Conservation (phyloP, 2,888 invertebrate species). For the Tetropium fuscum region DNA sequence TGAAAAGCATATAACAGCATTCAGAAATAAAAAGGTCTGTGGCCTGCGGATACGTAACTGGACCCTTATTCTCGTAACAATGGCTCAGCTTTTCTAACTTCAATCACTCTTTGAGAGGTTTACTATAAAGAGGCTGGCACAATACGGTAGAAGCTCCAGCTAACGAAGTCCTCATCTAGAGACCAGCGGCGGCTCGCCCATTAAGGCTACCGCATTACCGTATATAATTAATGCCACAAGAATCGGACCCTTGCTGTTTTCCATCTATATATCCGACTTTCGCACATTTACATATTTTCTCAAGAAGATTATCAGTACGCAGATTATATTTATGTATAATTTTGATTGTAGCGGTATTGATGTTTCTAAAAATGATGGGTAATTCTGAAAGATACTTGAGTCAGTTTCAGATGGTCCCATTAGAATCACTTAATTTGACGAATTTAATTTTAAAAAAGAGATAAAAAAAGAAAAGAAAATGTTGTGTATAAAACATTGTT, state of each 20-base stretch:
- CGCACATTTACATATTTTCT: too few species aligned
- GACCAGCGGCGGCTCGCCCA: constrained; percentile 6
- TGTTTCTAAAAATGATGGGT: too few species aligned
- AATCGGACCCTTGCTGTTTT: neutral
- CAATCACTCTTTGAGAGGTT: constrained; percentile 36
- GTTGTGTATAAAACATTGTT: too few species aligned
- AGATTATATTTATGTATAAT: too few species aligned
- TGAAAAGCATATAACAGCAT: constrained; percentile 8
- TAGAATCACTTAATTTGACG: too few species aligned
- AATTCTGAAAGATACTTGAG: too few species aligned
- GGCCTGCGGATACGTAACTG: constrained; percentile 22
- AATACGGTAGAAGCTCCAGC: constrained; percentile 40
- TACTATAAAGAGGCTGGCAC: constrained; percentile 35
- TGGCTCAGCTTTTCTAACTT: constrained; percentile 37
- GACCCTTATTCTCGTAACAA: constrained; percentile 35
- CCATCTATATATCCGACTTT: too few species aligned
- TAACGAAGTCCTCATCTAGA: constrained; percentile 34
- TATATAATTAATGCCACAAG: neutral
- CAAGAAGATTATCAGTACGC: too few species aligned
- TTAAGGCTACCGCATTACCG: neutral
- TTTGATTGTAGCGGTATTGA: too few species aligned
- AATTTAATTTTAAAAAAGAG: too few species aligned
- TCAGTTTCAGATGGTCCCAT: too few species aligned
- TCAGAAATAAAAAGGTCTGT: constrained; percentile 23
- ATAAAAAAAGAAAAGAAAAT: too few species aligned